A percentile compares a stretch with the other conserved stretches of the same genome.
Conservation (phyloP, 2,797 vertebrate genomes). For the Helarctos malayanus region DNA sequence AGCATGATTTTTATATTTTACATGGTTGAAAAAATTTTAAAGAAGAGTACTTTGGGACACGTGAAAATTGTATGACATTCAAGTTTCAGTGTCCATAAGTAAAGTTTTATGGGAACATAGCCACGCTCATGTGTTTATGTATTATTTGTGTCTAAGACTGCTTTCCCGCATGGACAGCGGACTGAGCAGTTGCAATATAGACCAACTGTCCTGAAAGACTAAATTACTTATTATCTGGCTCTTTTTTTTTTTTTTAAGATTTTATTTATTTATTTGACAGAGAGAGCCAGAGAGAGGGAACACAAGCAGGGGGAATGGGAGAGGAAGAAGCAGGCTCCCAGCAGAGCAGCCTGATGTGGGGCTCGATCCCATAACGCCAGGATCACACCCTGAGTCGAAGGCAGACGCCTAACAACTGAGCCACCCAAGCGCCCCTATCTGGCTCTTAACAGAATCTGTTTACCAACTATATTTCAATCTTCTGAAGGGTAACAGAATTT, state of each 20-base stretch:
- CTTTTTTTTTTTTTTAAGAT: neutral
- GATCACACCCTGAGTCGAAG: too few species aligned
- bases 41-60: neutral
- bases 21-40: neutral
- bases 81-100: neutral
- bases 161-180: neutral
- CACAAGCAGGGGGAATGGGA: too few species aligned
- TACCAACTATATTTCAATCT: neutral
- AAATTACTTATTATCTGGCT: neutral
- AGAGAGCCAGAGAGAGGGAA: too few species aligned
- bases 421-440: too few species aligned
- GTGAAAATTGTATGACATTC: neutral
- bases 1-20: neutral
- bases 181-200: neutral
- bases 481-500: neutral
- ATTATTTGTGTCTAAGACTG: neutral
- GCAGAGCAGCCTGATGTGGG: too few species aligned
- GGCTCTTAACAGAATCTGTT: neutral
- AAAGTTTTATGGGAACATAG: neutral
- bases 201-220: neutral
- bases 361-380: too few species aligned
- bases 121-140: neutral
- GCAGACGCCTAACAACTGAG: too few species aligned
- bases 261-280: too few species aligned
- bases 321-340: too few species aligned